A percentile compares a stretch with the other conserved stretches of the same genome.
These are phyloP conservation scores for Apis laboriosa DNA, from an alignment of 1,140 invertebrate species.

Conservation along the genomic window DNA sequence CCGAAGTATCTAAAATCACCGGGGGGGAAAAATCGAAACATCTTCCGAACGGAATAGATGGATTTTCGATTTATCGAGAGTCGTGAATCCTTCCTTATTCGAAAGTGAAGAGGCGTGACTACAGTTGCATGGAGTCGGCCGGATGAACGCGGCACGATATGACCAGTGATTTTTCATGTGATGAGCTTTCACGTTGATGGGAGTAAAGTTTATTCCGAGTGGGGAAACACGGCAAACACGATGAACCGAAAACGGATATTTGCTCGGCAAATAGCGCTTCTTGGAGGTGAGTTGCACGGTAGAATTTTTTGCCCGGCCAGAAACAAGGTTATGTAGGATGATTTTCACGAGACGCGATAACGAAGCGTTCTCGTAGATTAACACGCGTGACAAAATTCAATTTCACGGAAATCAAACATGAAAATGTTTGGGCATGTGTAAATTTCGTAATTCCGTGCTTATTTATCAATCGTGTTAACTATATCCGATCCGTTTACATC, in stretches of 20 bases:
- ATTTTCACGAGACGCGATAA: not conserved
- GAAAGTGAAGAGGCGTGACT: too few relatives aligned
- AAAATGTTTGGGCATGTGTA: not conserved
- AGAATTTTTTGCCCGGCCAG: not conserved
- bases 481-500: too few relatives aligned
- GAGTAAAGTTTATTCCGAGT: not conserved
- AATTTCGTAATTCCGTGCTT: not conserved
- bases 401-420: not conserved
- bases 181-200: not conserved
- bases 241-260: not conserved
- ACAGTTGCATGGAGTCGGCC: not conserved
- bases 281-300: not conserved
- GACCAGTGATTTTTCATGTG: not conserved
- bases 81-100: not conserved
- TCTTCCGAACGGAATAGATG: not conserved
- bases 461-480: not conserved
- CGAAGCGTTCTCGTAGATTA: not conserved
- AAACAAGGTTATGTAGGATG: not conserved
- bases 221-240: not conserved
- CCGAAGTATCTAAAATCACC: not conserved
- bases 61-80: not conserved
- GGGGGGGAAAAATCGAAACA: too few relatives aligned
- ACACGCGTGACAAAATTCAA: not conserved
- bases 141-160: not conserved
- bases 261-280: not conserved